phyloP scores from a whole-genome alignment of 2,888 invertebrate genomes.

The Xestoiulus laeticollis region DNA sequence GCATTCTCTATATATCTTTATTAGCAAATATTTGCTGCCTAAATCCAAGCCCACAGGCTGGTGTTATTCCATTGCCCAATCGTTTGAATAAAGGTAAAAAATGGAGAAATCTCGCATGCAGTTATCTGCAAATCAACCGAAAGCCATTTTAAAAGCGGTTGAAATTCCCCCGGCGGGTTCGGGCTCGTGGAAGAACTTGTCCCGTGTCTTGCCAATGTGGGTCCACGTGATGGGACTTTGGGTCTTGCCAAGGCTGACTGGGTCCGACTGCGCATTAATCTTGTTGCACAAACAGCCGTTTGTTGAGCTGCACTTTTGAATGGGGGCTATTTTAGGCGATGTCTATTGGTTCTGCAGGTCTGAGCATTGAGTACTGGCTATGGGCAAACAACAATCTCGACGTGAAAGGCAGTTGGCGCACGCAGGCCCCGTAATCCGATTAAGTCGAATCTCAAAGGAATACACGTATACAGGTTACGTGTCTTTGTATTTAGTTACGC shows the following conservation, averaged over 20 bases:
- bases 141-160: background rate
- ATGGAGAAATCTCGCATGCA: background rate
- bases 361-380: background rate
- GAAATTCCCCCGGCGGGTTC: background rate
- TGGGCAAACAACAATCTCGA: conserved; percentile 16
- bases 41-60: background rate
- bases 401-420: conserved; percentile 14
- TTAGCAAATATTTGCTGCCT: background rate
- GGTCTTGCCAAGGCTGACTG: background rate
- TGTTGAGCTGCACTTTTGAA: conserved; percentile 10
- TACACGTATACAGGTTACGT: conserved; percentile 12
- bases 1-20: background rate
- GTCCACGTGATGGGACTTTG: conserved; percentile 4
- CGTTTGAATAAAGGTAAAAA: background rate
- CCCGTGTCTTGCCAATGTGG: background rate
- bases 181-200: too few relatives aligned
- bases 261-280: background rate
- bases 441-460: conserved; percentile 21
- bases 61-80: background rate
- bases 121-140: background rate
- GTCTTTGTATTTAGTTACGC: conserved; percentile 20
- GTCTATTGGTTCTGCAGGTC: conserved; percentile 6
- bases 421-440: conserved; percentile 15
- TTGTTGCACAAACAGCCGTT: conserved; percentile 19
- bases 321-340: conserved; percentile 9